phyloP scores from a whole-genome alignment of 2,888 invertebrate species.

The Pardosa pseudoannulata region DNA sequence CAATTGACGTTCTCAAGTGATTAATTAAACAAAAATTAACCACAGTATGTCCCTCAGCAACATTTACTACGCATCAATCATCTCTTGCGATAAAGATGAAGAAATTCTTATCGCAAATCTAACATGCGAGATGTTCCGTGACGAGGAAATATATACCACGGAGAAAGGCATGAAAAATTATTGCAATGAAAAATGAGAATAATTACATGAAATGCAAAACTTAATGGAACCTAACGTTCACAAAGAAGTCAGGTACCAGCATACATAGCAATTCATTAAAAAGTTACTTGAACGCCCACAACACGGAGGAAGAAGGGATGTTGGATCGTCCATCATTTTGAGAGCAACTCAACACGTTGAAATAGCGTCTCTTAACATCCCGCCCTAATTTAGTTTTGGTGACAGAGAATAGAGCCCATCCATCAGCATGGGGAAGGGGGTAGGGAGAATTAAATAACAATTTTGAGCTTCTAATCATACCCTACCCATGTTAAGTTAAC shows the following conservation, averaged over 20 bases:
- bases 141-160: too few species aligned
- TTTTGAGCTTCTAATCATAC: too few species aligned
- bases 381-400: constrained; percentile 6
- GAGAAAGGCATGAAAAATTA: not conserved
- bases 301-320: not conserved
- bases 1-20: too few species aligned
- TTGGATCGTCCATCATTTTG: not conserved
- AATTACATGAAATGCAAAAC: not conserved
- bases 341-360: not conserved
- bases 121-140: too few species aligned
- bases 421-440: not conserved
- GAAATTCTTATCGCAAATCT: too few species aligned
- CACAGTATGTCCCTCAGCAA: too few species aligned
- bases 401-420: not conserved
- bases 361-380: not conserved
- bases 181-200: not conserved
- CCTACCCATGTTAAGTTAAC: too few species aligned
- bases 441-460: too few species aligned
- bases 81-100: too few species aligned
- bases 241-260: not conserved
- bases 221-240: not conserved
- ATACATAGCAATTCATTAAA: not conserved
- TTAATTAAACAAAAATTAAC: too few species aligned
- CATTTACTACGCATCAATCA: too few species aligned
- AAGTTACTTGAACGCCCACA: not conserved